These are phyloP conservation scores for Coenonympha arcania DNA, from an alignment of 2,888 invertebrate genomes.

Conservation along the genomic window DNA sequence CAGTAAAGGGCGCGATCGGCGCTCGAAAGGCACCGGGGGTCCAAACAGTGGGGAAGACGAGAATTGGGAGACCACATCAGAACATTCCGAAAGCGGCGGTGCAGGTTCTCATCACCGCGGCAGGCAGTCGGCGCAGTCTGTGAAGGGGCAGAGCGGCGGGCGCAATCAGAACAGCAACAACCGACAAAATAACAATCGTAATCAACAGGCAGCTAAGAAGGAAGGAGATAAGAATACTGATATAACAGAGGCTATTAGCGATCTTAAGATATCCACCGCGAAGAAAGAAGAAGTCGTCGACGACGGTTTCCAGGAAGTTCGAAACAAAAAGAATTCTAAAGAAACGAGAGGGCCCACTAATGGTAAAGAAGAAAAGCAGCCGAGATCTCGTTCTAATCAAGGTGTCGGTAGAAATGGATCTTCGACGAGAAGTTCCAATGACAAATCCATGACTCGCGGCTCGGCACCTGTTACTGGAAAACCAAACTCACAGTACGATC, in stretches of 20 bases:
- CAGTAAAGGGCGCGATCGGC: slow-evolving; percentile 67
- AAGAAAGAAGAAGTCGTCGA: slow-evolving; percentile 73
- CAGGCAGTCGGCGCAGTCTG: slow-evolving; percentile 44
- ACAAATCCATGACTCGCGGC: slow-evolving; percentile 54
- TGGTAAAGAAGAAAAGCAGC: slow-evolving; percentile 60
- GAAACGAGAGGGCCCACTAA: slow-evolving; percentile 59
- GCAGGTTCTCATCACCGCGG: slow-evolving; percentile 48
- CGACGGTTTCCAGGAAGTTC: slow-evolving; percentile 88
- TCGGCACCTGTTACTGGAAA: slow-evolving; percentile 52
- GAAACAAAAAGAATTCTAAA: slow-evolving; percentile 83
- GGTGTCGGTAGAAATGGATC: slow-evolving; percentile 64
- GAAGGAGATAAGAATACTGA: slow-evolving; percentile 58
- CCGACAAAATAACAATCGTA: slow-evolving; percentile 52
- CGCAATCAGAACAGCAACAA: slow-evolving; percentile 56
- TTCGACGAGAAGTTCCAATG: slow-evolving; percentile 56
- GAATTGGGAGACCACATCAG: slow-evolving; percentile 88
- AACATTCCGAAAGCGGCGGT: slow-evolving; percentile 80
- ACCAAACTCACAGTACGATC: slow-evolving; percentile 56
- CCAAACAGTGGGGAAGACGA: slow-evolving; percentile 72
- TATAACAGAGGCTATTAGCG: slow-evolving; percentile 59
- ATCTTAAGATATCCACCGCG: slow-evolving; percentile 49
- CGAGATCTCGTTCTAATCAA: slow-evolving; percentile 66
- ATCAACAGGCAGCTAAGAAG: slow-evolving; percentile 48
- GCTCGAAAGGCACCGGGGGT: slow-evolving; percentile 45
- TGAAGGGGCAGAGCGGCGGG: slow-evolving; percentile 44